Base-by-base conservation (phyloP, 2,797 vertebrate species). In the Catostomus latipinnis region DNA sequence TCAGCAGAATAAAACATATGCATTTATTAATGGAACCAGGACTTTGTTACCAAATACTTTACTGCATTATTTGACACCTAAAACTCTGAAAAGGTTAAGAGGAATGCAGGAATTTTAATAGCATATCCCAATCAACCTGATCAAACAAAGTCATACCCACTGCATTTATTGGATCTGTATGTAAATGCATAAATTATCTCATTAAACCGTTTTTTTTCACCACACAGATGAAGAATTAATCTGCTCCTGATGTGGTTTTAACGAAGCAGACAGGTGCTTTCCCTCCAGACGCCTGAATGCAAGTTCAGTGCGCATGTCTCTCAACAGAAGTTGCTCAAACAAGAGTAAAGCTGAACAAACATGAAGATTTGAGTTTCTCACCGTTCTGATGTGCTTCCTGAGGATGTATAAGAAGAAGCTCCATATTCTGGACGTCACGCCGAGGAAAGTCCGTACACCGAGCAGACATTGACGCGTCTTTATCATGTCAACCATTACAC, bases 401-500 rank as follows among this genome's bases (percentile, higher is more conserved):
- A 95, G 91, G 70, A 95, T 86, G 74, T 93, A 94, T 50, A 95
- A 88, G 68, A 94, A 87, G 89, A 95, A 94, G 84, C 93, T 92
- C 93, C 93, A 95, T 70, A 95, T 91, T 82, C 92, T 93, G 90
- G 93, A 91, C 65, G 94, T 92, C 83, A 94, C 90, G 76, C 92
- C 91, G 83, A 95, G 87, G 88, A 94, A 94, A 76, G 92, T 91
- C 83, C 92, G 93, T 80, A 94, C 91, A 81, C 93, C 93, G 74
- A 95, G 88, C 86, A 94, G 89, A 86, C 94, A 93, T 86, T 93
- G 93, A 5, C 86, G 88, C 16, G 93, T 93, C 89, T 93, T 92
- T 86, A 95, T 90, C 93, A 94, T 93, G 90, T 91, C 91, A 84
- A 89, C 87, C 88, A 84, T 85, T 82, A 81, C 86, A 53, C 82